Conservation (phyloP, 1,140 invertebrate species). For the Odontomachus brunneus region DNA sequence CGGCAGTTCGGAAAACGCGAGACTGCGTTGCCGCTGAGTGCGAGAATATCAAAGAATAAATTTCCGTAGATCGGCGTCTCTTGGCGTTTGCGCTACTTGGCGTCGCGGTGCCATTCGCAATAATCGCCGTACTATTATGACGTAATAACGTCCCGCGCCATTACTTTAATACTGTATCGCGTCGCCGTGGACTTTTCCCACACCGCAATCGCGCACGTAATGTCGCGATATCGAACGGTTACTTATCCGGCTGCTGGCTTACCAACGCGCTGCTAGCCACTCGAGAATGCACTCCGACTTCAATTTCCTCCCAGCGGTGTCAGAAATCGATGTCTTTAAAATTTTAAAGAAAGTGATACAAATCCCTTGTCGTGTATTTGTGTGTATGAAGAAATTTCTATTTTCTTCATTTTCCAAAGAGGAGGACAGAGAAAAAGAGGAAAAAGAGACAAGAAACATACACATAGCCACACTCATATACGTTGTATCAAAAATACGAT, state of each 20-base stretch:
- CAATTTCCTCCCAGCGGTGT: constrained; percentile 22
- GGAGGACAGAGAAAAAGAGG: too few relatives aligned
- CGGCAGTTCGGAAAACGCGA: neutral
- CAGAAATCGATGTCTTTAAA: constrained; percentile 5
- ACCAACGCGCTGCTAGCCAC: constrained; percentile 7
- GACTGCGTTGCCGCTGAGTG: neutral
- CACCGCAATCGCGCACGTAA: constrained; percentile 41
- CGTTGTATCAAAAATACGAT: neutral
- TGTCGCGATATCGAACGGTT: constrained; percentile 35
- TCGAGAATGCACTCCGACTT: constrained; percentile 20
- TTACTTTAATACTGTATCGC: constrained; percentile 53
- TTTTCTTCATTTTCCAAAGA: too few relatives aligned
- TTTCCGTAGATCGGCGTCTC: constrained; percentile 3
- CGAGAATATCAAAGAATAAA: constrained; percentile 25
- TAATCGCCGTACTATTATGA: constrained; percentile 48
- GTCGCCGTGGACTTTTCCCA: constrained; percentile 35
- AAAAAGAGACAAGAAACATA: too few relatives aligned
- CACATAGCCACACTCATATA: too few relatives aligned
- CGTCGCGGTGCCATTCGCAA: constrained; percentile 14
- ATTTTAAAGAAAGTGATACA: neutral
- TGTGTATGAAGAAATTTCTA: neutral
- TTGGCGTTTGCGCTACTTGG: neutral
- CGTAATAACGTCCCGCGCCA: constrained; percentile 39
- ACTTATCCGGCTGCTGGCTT: constrained; percentile 13
- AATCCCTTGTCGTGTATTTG: neutral